Evolutionary conservation across 1,140 invertebrate genomes (phyloP).

Genomic region (Aphelenchoides avenae): DNA sequence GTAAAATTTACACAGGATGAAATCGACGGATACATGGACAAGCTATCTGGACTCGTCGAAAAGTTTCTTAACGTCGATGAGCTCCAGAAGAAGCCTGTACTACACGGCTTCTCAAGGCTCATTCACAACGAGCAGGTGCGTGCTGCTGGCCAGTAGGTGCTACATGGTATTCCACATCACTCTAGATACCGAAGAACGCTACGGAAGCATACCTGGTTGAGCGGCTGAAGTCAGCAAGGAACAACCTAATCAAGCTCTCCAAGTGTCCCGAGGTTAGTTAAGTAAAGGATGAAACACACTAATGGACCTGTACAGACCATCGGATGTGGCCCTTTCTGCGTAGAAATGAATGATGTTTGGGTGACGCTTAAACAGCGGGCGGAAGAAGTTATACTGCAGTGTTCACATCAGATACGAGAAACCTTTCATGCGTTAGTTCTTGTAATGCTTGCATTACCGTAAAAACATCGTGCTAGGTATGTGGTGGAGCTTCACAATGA

Average conservation of each 20-base stretch:
- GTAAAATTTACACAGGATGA: conserved; percentile 21
- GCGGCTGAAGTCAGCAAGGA: conserved; percentile 13
- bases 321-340: conserved; percentile 26
- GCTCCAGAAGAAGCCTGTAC: conserved; percentile 20
- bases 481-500: conserved; percentile 24
- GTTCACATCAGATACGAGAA: conserved; percentile 33
- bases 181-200: conserved; percentile 27
- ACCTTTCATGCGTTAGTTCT: conserved; percentile 20
- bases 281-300: not conserved
- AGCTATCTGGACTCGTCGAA: conserved; percentile 16
- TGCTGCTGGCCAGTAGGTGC: too few relatives aligned
- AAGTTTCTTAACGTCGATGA: conserved; percentile 16
- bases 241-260: conserved; percentile 28
- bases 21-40: conserved; percentile 14
- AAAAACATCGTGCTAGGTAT: conserved; percentile 10
- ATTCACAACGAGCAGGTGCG: conserved; percentile 31
- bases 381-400: conserved; percentile 23
- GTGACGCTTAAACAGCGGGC: conserved; percentile 28
- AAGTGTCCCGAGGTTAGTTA: conserved; percentile 29
- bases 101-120: conserved; percentile 15
- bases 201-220: conserved; percentile 35
- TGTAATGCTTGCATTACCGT: not conserved
- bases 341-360: conserved; percentile 26
- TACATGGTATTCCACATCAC: too few relatives aligned
- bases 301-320: conserved; percentile 20